Base-by-base conservation (phyloP, 2,797 vertebrate species). In the Crenichthys baileyi region DNA sequence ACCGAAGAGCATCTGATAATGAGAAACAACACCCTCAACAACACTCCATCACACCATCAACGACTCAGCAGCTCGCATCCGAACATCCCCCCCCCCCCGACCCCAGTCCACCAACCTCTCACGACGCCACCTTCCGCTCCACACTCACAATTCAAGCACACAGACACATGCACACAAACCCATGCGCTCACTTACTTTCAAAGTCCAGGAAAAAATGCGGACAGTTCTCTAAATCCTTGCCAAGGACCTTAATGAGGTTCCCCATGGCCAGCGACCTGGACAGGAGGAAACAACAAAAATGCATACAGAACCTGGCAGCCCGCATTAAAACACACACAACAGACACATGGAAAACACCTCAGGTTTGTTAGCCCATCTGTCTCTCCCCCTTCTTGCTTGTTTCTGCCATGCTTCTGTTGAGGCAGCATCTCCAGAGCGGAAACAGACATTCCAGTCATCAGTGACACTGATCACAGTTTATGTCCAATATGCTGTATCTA, bases 201-300 rank as follows among this genome's bases (percentile, higher is more conserved):
- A 98, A 98, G 96, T 98, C 97, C 97, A 98, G 96, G 97, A 98
- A 98, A 97, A 98, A 98, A 97, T 98, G 97, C 94, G 97, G 97
- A 97, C 97, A 98, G 96, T 98, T 98, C 95, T 98, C 97, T 97
- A 98, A 97, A 96, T 98, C 97, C 97, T 98, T 98, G 95, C 97
- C 97, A 96, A 98, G 95, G 96, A 98, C 97, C 96, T 98, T 98
- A 97, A 98, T 98, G 95, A 98, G 97, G 96, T 98, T 98, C 96
- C 97, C 97, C 97, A 98, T 98, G 96, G 95, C 96, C 96, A 94
- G 96, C 95, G 95, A 97, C 97, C 97, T 97, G 95, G 94, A 95
- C 90, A 73, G 78, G 94, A 90, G 95, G 90, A 97, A 94, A 97
- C 89, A 96, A 94, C 93, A 94, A 94, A 36, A 91, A 96, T 94